These are phyloP conservation scores for Halcyon chelicuti DNA, from an alignment of 2,797 vertebrate species.

Conservation along the genomic window DNA sequence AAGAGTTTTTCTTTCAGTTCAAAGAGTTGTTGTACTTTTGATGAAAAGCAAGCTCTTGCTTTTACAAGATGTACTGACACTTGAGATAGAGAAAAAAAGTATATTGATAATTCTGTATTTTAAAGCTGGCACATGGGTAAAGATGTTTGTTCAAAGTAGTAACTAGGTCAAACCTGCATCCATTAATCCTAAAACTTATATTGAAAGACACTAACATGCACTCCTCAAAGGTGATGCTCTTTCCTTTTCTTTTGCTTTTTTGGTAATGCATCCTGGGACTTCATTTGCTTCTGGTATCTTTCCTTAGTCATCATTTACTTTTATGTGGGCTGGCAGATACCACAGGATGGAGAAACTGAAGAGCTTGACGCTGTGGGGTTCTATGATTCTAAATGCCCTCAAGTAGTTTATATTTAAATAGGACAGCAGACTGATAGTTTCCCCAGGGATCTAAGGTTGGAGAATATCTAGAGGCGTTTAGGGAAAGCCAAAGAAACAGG, in stretches of 20 bases:
- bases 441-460: background rate
- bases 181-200: background rate
- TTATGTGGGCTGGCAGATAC: background rate
- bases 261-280: background rate
- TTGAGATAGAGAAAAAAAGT: background rate
- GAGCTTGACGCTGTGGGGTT: background rate
- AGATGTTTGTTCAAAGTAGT: background rate
- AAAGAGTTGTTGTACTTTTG: conserved; percentile 2
- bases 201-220: background rate
- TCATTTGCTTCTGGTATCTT: accelerated
- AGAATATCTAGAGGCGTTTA: background rate
- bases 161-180: background rate
- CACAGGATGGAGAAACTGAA: background rate
- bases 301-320: background rate
- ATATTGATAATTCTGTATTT: background rate
- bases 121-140: background rate
- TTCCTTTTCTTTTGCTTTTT: background rate
- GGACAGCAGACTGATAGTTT: background rate
- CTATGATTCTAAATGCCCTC: background rate
- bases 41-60: background rate
- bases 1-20: background rate
- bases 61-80: background rate
- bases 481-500: background rate
- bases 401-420: background rate
- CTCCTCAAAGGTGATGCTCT: background rate